Evolutionary conservation across 2,797 vertebrate species (phyloP).

Genomic region (Micromesistius poutassou): DNA sequence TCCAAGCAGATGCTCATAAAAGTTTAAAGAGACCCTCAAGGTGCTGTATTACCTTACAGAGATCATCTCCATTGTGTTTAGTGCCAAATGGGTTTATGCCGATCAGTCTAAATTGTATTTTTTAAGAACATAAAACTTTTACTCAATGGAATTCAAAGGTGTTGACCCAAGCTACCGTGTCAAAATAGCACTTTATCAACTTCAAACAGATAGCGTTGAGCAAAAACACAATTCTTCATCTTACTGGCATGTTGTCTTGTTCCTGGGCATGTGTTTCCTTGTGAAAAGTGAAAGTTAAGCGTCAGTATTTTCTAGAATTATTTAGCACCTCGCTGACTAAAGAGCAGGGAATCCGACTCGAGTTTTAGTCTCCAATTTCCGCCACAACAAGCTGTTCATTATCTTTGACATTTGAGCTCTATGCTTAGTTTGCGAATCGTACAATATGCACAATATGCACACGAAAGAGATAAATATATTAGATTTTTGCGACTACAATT

Average conservation of each 20-base stretch:
- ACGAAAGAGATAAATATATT: not conserved
- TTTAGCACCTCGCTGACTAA: constrained; percentile 71
- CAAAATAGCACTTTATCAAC: not conserved
- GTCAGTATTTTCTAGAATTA: constrained; percentile 70
- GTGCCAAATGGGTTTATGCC: not conserved
- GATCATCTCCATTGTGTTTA: constrained; percentile 56
- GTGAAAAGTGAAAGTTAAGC: constrained; percentile 53
- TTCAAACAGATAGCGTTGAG: not conserved
- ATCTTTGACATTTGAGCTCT: constrained; percentile 57
- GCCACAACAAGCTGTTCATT: constrained; percentile 27
- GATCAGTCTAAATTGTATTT: not conserved
- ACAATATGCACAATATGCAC: not conserved
- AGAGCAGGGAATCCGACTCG: constrained; percentile 67
- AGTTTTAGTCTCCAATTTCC: constrained; percentile 63
- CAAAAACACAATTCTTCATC: not conserved
- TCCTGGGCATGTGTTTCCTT: constrained; percentile 11
- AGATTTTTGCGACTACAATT: too few species aligned
- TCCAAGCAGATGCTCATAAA: constrained; percentile 71
- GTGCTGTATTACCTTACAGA: constrained; percentile 73
- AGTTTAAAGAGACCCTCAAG: constrained; percentile 73
- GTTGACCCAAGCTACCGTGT: not conserved
- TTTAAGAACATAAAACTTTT: not conserved
- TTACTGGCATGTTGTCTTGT: constrained; percentile 11
- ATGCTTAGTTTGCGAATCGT: constrained; percentile 18
- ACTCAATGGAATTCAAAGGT: not conserved